Conservation (phyloP, 1,140 invertebrate genomes). For the Melitaea cinxia region DNA sequence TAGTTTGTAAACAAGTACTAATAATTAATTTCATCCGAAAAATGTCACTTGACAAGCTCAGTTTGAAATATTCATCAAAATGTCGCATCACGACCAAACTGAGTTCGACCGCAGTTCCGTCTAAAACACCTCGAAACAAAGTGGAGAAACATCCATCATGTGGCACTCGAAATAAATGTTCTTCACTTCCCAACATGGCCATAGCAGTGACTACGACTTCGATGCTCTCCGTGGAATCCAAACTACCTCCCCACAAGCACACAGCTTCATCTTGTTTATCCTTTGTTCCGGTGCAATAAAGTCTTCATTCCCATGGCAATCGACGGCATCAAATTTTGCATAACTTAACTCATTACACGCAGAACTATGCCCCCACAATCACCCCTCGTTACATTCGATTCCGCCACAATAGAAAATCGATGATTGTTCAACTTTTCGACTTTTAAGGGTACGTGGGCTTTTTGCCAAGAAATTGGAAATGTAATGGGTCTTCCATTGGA, state of each 20-base stretch:
- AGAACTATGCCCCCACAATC: slow-evolving; percentile 40
- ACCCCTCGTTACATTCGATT: slow-evolving; percentile 40
- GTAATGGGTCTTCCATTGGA: slow-evolving; percentile 9
- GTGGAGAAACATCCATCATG: slow-evolving; percentile 30
- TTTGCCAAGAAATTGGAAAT: slow-evolving; percentile 37
- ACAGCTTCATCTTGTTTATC: background rate
- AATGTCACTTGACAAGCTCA: background rate
- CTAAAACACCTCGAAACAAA: slow-evolving; percentile 20
- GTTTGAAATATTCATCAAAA: background rate
- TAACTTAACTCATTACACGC: slow-evolving; percentile 42
- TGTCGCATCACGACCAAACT: background rate
- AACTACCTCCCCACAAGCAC: slow-evolving; percentile 6
- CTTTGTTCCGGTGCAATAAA: slow-evolving; percentile 4
- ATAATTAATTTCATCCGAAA: background rate
- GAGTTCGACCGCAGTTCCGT: background rate
- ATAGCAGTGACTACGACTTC: slow-evolving; percentile 14
- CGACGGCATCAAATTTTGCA: slow-evolving; percentile 9
- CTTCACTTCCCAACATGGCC: slow-evolving; percentile 26
- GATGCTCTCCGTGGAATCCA: slow-evolving; percentile 18
- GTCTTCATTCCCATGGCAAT: background rate
- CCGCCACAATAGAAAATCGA: slow-evolving; percentile 41
- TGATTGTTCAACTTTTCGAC: slow-evolving; percentile 41
- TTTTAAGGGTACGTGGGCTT: slow-evolving; percentile 35
- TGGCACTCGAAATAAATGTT: slow-evolving; percentile 32
- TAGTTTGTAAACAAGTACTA: background rate